Base-by-base conservation (phyloP, 92 coral and sea anemone species). In the Epizoanthus ramosus region DNA sequence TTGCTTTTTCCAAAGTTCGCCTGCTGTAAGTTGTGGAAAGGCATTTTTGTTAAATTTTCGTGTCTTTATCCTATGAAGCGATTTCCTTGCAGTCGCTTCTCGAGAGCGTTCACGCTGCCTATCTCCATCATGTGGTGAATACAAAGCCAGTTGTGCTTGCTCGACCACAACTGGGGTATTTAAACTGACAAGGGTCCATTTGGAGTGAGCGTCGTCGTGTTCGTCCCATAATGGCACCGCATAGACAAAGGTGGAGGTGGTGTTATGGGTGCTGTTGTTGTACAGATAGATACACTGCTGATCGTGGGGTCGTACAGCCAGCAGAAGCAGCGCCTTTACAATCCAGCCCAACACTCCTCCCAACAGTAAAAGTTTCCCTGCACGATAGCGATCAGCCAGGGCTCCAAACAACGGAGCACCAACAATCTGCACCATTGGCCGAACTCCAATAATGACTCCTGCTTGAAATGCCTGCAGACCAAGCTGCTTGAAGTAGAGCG, bases 401-500 rank as follows among this genome's bases (percentile, higher is more conserved):
- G 83, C 86, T 8, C 83, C 90, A 80, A 85, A 90, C 0, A 89
- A 22, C 8, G 95, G 95, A 28, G 93, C 90, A 33, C 88, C 93
- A 1, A 92, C 35, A 73, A 89, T 83, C 57, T 92, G 95, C 16
- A 92, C 76, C 63, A 92, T 84, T 6, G 95, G 95, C 52, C 88
- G 91, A 57, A 88, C 47, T 35, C 95, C 95, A 24, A 89, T 86
- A 24, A 92, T 92, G 41, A 92, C 18, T 6, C 95, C 95, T 28
- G 84, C 93, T 47, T 92, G 89, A 69, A 83, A 87, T 9, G 93
- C 91, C 31, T 75, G 73, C 31, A 92, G 65, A 28, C 92, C 92
- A 43, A 89, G 87, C 67, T 86, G 86, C 80, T 92, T 92, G 66
- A 92, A 81, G 79, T 92, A 92, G 18, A 92, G 84, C 10, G 95